Evolutionary conservation across 64 coral and sea anemone species (phyloP).

Genomic region (Catalaphyllia jardinei): DNA sequence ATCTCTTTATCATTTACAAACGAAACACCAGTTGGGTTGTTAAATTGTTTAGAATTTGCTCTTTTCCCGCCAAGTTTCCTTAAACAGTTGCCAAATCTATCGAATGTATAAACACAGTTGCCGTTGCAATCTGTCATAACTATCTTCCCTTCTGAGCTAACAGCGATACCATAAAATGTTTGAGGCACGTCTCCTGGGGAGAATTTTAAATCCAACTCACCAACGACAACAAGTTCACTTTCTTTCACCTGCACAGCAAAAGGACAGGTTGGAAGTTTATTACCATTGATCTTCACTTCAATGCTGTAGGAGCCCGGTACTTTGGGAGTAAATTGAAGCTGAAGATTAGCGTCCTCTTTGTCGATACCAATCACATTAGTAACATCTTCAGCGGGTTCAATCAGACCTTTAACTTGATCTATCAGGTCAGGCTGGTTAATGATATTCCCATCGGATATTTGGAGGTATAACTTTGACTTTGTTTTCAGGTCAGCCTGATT

Average conservation of each 20-base stretch:
- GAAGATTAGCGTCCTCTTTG: neutral
- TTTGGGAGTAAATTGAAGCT: conserved; percentile 5
- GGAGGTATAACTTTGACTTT: neutral
- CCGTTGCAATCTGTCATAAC: neutral
- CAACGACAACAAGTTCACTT: neutral
- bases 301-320: conserved; percentile 6
- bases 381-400: conserved; percentile 19
- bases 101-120: conserved; percentile 11
- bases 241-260: neutral
- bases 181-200: neutral
- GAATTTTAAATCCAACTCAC: neutral
- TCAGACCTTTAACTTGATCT: neutral
- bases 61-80: conserved; percentile 7
- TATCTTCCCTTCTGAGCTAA: conserved; percentile 4
- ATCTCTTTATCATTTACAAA: conserved; percentile 34
- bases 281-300: conserved; percentile 32
- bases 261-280: conserved; percentile 26
- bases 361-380: neutral
- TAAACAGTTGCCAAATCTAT: conserved; percentile 11
- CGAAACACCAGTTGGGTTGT: conserved; percentile 29
- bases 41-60: neutral
- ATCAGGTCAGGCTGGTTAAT: neutral
- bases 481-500: neutral
- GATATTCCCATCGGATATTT: neutral
- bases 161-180: neutral